phyloP scores from a whole-genome alignment of 37 sponge, comb jelly and placozoan species.

The Axinella damicornis region DNA sequence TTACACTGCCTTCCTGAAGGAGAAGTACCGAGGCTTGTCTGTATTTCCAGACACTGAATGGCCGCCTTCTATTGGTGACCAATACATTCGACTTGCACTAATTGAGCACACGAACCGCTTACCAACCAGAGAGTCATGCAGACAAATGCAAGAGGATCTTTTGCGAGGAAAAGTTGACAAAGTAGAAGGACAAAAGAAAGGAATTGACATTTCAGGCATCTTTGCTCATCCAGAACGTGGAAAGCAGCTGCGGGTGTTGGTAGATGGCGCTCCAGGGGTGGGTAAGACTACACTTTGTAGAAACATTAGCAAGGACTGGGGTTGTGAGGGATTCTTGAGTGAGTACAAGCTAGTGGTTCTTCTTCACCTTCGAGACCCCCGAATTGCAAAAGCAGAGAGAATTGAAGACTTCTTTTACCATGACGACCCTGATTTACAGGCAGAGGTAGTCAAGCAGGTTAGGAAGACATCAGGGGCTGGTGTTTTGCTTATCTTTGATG shows the following conservation, averaged over 20 bases:
- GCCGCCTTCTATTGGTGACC: neutral
- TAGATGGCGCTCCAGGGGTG: conserved; percentile 16
- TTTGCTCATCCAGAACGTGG: too few species aligned
- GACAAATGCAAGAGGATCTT: too few species aligned
- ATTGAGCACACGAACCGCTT: neutral
- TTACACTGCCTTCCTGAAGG: neutral
- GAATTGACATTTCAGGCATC: too few species aligned
- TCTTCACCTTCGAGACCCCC: neutral
- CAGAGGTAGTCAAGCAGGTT: neutral
- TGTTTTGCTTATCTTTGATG: conserved; percentile 24
- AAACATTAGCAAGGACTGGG: conserved; percentile 11
- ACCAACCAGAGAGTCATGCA: neutral
- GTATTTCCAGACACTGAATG: neutral
- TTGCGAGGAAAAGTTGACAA: too few species aligned
- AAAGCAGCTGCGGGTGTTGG: neutral
- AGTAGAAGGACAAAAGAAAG: too few species aligned
- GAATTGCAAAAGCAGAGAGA: neutral
- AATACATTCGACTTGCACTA: neutral
- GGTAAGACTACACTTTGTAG: conserved; percentile 12
- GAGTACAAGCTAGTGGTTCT: neutral
- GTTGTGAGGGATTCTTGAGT: neutral
- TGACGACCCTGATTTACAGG: neutral
- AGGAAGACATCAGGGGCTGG: neutral
- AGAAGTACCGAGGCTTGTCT: neutral
- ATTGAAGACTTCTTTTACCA: neutral